phyloP scores from a whole-genome alignment of 2,797 vertebrate genomes.

The Toxotes lorentzi region DNA sequence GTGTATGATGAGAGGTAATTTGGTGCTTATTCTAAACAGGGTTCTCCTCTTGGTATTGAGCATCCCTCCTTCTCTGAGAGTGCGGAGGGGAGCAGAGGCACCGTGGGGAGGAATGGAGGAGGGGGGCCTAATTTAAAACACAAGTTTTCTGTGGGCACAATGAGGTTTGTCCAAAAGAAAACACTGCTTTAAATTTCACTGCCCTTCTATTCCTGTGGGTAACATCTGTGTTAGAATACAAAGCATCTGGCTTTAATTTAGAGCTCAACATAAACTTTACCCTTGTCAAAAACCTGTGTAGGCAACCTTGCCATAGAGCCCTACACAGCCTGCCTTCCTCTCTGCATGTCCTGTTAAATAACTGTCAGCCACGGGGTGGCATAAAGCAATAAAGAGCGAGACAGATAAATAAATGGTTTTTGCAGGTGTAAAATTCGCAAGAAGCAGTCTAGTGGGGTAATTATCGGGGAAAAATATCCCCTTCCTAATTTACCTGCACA shows the following conservation, averaged over 20 bases:
- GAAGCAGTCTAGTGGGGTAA: conserved; percentile 46
- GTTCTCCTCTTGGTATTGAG: conserved; percentile 47
- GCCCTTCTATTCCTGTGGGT: conserved; percentile 40
- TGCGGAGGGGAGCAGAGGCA: conserved; percentile 32
- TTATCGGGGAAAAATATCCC: conserved; percentile 42
- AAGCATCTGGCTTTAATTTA: conserved; percentile 70
- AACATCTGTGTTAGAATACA: conserved; percentile 64
- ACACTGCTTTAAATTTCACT: conserved; percentile 70
- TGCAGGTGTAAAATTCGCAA: conserved; percentile 55
- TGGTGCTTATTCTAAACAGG: conserved; percentile 64
- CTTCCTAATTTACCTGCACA: conserved; percentile 35
- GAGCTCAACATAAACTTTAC: conserved; percentile 62
- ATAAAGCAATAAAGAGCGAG: conserved; percentile 7
- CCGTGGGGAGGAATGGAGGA: conserved; percentile 4
- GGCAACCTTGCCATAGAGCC: conserved; percentile 41
- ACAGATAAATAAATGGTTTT: conserved; percentile 47
- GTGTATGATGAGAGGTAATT: conserved; percentile 70
- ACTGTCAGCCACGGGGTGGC: not conserved
- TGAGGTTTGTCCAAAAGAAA: conserved; percentile 70
- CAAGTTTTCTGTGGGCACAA: conserved; percentile 62
- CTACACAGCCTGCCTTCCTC: conserved; percentile 14
- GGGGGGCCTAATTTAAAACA: conserved; percentile 71
- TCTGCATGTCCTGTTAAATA: conserved; percentile 15
- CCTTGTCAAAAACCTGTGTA: conserved; percentile 57
- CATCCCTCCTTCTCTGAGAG: conserved; percentile 28